A percentile compares a stretch with the other conserved stretches of the same genome.
Evolutionary conservation across 2,888 invertebrate species (phyloP).

Genomic region (Disparrhopalites patrizii): DNA sequence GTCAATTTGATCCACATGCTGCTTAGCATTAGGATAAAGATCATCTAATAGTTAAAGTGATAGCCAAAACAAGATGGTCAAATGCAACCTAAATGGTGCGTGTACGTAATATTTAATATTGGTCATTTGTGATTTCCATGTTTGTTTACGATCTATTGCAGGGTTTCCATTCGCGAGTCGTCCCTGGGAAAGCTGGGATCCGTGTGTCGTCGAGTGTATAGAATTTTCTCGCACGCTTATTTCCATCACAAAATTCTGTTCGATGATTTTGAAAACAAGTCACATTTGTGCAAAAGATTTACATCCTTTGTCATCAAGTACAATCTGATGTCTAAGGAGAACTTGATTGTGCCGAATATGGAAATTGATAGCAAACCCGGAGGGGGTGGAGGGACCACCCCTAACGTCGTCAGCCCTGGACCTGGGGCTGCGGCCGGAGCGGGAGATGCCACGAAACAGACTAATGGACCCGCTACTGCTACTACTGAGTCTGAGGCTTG

Average conservation of each 20-base stretch:
- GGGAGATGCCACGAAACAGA: conserved; percentile 10
- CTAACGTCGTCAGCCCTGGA: background rate
- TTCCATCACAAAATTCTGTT: conserved; percentile 96
- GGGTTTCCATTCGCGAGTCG: conserved; percentile 98
- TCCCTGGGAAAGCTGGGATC: conserved; percentile 98
- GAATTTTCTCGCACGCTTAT: conserved; percentile 99
- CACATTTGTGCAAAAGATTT: conserved; percentile 88
- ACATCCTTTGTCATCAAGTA: conserved; percentile 98
- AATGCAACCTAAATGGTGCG: no score
- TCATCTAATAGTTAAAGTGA: no score
- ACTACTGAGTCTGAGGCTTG: conserved; percentile 22
- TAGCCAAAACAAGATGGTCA: no score
- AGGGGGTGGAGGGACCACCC: background rate
- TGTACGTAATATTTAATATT: conserved; percentile 1
- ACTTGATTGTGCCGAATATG: conserved; percentile 94
- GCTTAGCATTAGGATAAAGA: no score
- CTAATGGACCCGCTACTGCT: conserved; percentile 10
- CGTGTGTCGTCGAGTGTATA: conserved; percentile 95
- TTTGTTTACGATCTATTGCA: conserved; percentile 54
- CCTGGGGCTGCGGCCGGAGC: background rate
- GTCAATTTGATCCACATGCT: no score
- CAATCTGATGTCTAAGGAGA: conserved; percentile 96
- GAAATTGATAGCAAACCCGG: conserved; percentile 59
- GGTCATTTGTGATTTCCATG: background rate
- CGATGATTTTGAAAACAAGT: conserved; percentile 88